Base-by-base conservation (phyloP, 2,113 vertebrate genomes). In the Myrmophylax atrothorax region DNA sequence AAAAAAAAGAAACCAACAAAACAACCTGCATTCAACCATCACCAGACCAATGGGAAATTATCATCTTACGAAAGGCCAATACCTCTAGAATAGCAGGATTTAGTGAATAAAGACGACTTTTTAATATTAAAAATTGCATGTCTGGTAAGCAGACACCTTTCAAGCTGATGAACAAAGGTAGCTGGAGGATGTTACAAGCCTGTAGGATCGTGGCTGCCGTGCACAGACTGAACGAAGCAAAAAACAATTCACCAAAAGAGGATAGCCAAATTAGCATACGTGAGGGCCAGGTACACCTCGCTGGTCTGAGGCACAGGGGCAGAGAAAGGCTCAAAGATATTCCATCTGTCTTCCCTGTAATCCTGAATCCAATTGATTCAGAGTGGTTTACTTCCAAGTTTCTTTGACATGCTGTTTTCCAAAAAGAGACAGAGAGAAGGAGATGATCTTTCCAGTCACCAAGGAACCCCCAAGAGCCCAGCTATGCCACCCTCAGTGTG, bases 101-200 rank as follows among this genome's bases (percentile, higher is more conserved):
- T 90, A 81, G 68, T 76, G 80, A 94, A 87, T 75, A 96, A 93
- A 90, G 84, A 90, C 29, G 68, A 52, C 68, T 87, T 94, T 94
- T 84, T 78, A 74, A 81, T 93, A 93, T 66, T 70, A 63, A 84
- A 96, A 95, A 96, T 70, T 92, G 81, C 42, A 38, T 67, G 64
- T 93, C 86, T 93, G 85, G 76, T 67, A 74, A 93, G 86, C 91
- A 92, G 83, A 77, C 14, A 0, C 69, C 24, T 93, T 95, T 86
- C 47, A 55, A 59, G 55, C 42, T 86, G 70, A 47, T 44, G 83
- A 90, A 76, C 74, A 74, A 93, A 95, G 79, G 76, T 83, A 89
- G 76, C 63, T 97, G 83, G 88, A 90, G 76, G 86, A 80, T 90
- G 73, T 63, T 77, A 50, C 26, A 73, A 70, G 86, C 55, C 68